Evolutionary conservation across 2,797 vertebrate species (phyloP).

Genomic region (Hydrocynus forskahlii): DNA sequence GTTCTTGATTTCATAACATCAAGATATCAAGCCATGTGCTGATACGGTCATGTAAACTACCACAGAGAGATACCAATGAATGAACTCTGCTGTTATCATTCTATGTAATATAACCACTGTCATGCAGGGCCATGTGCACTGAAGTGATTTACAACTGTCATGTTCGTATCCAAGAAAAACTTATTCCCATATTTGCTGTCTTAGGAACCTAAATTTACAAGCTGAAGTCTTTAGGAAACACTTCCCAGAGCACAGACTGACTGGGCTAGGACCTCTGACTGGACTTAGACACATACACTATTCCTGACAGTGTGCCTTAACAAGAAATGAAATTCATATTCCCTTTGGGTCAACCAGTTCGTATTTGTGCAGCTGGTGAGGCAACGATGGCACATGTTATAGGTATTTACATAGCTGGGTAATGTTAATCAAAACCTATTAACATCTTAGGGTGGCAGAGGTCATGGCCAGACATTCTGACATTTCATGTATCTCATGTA

Average conservation of each 20-base stretch:
- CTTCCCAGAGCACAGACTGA: conserved; percentile 15
- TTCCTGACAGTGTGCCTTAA: conserved; percentile 60
- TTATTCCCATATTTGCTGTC: conserved; percentile 12
- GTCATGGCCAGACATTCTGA: conserved; percentile 67
- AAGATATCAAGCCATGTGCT: background rate
- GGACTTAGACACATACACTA: conserved; percentile 56
- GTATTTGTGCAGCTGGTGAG: conserved; percentile 80
- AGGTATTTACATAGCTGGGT: conserved; percentile 75
- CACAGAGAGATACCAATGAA: conserved; percentile 24
- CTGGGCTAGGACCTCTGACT: conserved; percentile 60
- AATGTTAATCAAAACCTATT: conserved; percentile 76
- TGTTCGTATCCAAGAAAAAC: conserved; percentile 49
- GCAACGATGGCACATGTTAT: conserved; percentile 60
- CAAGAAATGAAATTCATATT: conserved; percentile 74
- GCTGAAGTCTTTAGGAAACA: conserved; percentile 34
- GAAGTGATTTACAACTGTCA: conserved; percentile 40
- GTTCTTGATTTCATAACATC: background rate
- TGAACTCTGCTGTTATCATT: conserved; percentile 39
- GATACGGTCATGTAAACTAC: conserved; percentile 35
- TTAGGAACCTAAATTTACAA: conserved; percentile 29
- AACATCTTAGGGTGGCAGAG: conserved; percentile 68
- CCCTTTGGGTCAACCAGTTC: conserved; percentile 71
- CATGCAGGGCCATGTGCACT: conserved; percentile 10
- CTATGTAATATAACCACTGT: conserved; percentile 33
- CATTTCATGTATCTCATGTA: conserved; percentile 53